A percentile compares a stretch with the other conserved stretches of the same genome.
These are phyloP conservation scores for Hypotaenidia philippensis DNA, from an alignment of 2,797 vertebrate species.

Conservation along the genomic window DNA sequence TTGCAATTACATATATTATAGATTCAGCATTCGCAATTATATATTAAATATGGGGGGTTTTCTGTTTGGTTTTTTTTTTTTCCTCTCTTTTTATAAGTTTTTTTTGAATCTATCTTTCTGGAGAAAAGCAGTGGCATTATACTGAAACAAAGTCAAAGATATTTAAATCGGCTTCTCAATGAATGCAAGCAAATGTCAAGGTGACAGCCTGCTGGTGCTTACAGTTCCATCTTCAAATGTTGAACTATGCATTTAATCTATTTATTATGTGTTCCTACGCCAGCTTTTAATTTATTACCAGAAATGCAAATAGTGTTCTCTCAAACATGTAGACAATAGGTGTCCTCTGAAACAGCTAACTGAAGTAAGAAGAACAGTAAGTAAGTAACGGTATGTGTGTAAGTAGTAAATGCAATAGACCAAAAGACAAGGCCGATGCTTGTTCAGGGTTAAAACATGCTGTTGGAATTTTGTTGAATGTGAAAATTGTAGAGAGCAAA, in stretches of 20 bases:
- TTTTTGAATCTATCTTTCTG: neutral
- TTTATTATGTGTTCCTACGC: neutral
- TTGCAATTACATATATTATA: neutral
- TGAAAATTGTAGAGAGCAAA: neutral
- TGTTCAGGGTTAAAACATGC: neutral
- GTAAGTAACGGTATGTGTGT: neutral
- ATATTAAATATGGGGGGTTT: too few relatives aligned
- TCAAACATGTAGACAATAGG: neutral
- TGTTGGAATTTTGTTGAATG: neutral
- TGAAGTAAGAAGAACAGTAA: neutral
- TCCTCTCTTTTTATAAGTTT: neutral
- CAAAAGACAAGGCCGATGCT: neutral
- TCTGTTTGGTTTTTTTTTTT: neutral
- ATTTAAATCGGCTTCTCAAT: neutral
- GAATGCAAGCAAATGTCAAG: conserved; percentile 22
- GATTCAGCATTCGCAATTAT: neutral
- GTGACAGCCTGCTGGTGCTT: conserved; percentile 18
- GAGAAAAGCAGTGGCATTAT: neutral
- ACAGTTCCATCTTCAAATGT: conserved; percentile 6
- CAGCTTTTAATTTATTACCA: conserved; percentile 5
- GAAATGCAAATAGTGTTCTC: neutral
- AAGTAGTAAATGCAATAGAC: neutral
- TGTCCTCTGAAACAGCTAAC: neutral
- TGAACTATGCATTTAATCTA: conserved; percentile 1
- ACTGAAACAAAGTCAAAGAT: neutral